A percentile compares a stretch with the other conserved stretches of the same genome.
These are phyloP conservation scores for Dioctria linearis DNA, from an alignment of 2,888 invertebrate genomes.

Conservation along the genomic window DNA sequence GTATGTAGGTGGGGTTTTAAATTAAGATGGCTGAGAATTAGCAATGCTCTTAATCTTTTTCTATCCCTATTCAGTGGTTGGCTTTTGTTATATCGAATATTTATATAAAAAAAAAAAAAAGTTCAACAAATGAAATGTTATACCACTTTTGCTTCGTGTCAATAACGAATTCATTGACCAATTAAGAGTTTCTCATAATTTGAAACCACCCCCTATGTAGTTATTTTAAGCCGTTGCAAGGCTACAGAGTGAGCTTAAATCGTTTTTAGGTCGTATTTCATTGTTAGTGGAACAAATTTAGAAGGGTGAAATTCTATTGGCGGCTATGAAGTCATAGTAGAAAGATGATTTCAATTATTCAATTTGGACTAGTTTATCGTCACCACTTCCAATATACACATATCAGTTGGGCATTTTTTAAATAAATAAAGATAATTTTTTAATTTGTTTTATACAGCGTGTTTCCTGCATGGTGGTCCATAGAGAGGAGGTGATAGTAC, in stretches of 20 bases:
- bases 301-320: too few species aligned
- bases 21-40: conserved; percentile 23
- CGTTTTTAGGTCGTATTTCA: conserved; percentile 26
- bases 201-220: neutral
- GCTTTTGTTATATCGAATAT: neutral
- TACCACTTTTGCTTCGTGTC: conserved; percentile 2
- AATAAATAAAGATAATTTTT: too few species aligned
- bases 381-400: too few species aligned
- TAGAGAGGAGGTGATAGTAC: too few species aligned
- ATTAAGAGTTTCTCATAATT: conserved; percentile 35
- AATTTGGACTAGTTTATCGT: too few species aligned
- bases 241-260: neutral
- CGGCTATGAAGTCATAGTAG: too few species aligned
- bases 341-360: too few species aligned
- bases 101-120: neutral
- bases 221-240: neutral
- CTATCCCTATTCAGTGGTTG: neutral
- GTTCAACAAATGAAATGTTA: conserved; percentile 11
- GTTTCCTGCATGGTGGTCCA: too few species aligned
- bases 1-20: conserved; percentile 35
- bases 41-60: neutral
- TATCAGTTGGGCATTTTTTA: too few species aligned
- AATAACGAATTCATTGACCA: conserved; percentile 31
- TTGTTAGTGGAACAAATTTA: neutral
- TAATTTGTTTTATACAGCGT: too few species aligned